Conservation (phyloP, 2,888 invertebrate species). For the Micropterix aruncella region DNA sequence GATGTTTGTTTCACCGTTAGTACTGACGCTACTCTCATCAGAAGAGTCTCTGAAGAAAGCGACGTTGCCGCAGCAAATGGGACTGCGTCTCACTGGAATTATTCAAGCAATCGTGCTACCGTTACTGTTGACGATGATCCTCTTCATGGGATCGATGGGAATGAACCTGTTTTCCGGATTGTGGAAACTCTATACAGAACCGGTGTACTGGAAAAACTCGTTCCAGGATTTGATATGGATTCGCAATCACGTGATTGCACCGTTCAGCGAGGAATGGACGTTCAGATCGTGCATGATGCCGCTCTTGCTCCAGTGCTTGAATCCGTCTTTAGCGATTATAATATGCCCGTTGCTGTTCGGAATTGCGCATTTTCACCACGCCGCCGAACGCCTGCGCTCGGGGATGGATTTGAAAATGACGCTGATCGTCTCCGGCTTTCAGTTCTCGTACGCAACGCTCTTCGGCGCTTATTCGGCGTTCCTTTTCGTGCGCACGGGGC, state of each 20-base stretch:
- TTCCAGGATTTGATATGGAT: conserved; percentile 70
- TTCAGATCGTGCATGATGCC: conserved; percentile 94
- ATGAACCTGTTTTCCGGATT: conserved; percentile 57
- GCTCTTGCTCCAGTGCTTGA: conserved; percentile 68
- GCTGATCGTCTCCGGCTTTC: conserved; percentile 63
- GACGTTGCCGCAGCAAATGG: conserved; percentile 55
- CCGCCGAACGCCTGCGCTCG: conserved; percentile 61
- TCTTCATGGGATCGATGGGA: conserved; percentile 73
- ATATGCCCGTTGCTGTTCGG: conserved; percentile 87
- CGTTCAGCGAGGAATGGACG: conserved; percentile 89
- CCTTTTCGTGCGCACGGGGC: conserved; percentile 79
- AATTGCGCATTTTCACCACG: conserved; percentile 86
- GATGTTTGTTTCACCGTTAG: conserved; percentile 65
- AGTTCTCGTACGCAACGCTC: conserved; percentile 79
- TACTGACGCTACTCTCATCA: conserved; percentile 59
- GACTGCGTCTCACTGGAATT: conserved; percentile 59
- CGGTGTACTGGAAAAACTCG: conserved; percentile 56
- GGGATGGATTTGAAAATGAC: conserved; percentile 58
- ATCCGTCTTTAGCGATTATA: conserved; percentile 60
- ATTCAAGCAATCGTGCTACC: conserved; percentile 61
- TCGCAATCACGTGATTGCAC: conserved; percentile 81
- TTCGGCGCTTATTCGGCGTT: conserved; percentile 95
- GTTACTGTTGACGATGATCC: conserved; percentile 58
- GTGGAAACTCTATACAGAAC: conserved; percentile 57
- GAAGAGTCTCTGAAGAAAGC: conserved; percentile 44